A percentile compares a stretch with the other conserved stretches of the same genome.
Conservation (phyloP, 2,888 invertebrate species). For the Callyntrura guangdongensis region DNA sequence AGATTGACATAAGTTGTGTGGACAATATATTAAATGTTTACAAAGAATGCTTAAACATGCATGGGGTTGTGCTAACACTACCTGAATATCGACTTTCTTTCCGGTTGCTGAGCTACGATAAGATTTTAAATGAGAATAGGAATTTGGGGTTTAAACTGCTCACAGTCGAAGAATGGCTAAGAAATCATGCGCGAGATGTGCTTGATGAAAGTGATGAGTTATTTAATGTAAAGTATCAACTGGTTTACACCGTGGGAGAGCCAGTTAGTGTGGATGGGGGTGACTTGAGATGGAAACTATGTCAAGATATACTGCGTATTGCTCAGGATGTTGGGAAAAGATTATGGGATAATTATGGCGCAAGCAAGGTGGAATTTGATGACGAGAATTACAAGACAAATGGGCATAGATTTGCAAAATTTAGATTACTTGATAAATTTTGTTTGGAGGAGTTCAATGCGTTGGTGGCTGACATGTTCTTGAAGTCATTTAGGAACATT, state of each 20-base stretch:
- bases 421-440: conserved; percentile 22
- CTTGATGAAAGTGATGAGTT: conserved; percentile 84
- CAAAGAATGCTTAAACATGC: conserved; percentile 59
- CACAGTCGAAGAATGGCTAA: conserved; percentile 74
- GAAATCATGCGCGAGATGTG: conserved; percentile 73
- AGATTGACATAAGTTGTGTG: neutral
- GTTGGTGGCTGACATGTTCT: conserved; percentile 19
- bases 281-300: conserved; percentile 11
- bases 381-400: too few relatives aligned
- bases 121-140: neutral
- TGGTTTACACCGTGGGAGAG: conserved; percentile 82
- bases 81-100: conserved; percentile 78
- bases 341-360: too few relatives aligned
- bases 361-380: too few relatives aligned
- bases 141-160: conserved; percentile 12
- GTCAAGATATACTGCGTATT: conserved; percentile 49
- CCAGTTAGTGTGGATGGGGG: conserved; percentile 70
- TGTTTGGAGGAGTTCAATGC: conserved; percentile 2
- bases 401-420: conserved; percentile 38
- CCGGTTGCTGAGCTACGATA: conserved; percentile 71
- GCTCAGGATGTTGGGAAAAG: too few relatives aligned
- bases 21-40: neutral
- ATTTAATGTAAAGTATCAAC: conserved; percentile 80
- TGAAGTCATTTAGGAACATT: too few relatives aligned
- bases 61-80: conserved; percentile 75